A percentile compares a stretch with the other conserved stretches of the same genome.
These are phyloP conservation scores for Margarornis squamiger DNA, from an alignment of 2,797 vertebrate genomes.

Conservation along the genomic window DNA sequence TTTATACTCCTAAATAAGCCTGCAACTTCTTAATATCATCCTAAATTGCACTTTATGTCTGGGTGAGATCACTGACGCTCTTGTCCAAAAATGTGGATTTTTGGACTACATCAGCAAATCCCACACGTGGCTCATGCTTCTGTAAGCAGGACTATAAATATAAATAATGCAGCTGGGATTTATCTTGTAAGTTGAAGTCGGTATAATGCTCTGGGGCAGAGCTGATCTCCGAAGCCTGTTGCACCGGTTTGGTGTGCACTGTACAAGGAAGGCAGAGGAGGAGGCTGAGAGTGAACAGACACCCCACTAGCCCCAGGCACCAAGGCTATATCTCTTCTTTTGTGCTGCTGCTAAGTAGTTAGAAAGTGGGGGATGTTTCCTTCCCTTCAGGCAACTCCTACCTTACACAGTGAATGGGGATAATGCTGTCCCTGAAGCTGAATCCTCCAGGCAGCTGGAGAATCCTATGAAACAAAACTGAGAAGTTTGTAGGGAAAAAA, in stretches of 20 bases:
- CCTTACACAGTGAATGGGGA: not conserved
- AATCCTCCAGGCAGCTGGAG: not conserved
- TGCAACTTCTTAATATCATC: conserved; percentile 14
- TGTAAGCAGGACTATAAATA: conserved; percentile 69
- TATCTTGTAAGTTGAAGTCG: conserved; percentile 28
- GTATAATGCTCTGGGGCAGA: conserved; percentile 39
- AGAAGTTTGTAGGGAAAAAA: not conserved
- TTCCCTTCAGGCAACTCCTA: not conserved
- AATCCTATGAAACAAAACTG: not conserved
- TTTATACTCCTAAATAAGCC: conserved; percentile 5
- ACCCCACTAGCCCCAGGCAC: not conserved
- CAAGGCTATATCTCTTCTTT: not conserved
- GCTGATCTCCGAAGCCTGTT: conserved; percentile 42
- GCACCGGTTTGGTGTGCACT: not conserved
- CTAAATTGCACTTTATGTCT: conserved; percentile 14
- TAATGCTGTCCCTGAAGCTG: not conserved
- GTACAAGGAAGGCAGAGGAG: not conserved
- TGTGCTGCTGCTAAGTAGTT: not conserved
- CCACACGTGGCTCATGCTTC: conserved; percentile 48
- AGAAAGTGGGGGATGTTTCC: not conserved
- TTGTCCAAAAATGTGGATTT: conserved; percentile 66
- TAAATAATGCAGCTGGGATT: conserved; percentile 62
- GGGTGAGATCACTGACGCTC: conserved; percentile 20
- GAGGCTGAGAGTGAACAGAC: not conserved
- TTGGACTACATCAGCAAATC: conserved; percentile 62